A percentile compares a stretch with the other conserved stretches of the same genome.
Evolutionary conservation across 2,797 vertebrate species (phyloP).

Genomic region (Eurystomus glaucurus): DNA sequence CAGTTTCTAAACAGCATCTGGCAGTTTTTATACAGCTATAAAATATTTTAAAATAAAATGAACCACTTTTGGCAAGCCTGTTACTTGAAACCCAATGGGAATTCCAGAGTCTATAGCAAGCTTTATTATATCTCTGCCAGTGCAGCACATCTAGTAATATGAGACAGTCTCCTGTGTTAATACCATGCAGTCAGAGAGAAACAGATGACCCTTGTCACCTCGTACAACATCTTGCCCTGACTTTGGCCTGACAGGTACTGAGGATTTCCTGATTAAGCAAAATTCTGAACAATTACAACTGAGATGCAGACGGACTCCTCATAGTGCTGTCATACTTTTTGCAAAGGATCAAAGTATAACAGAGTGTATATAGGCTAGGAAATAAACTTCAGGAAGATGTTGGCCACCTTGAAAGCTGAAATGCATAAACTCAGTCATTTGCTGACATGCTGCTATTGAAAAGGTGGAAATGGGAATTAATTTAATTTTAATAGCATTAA

Average conservation of each 20-base stretch:
- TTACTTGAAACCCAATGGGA: conserved; percentile 48
- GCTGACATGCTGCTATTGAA: background rate
- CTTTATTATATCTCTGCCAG: conserved; percentile 38
- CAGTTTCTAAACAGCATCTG: conserved; percentile 37
- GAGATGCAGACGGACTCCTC: background rate
- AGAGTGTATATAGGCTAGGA: background rate
- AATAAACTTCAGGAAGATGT: background rate
- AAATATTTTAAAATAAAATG: conserved; percentile 69
- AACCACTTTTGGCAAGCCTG: conserved; percentile 33
- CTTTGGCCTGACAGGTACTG: background rate
- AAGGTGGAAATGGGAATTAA: background rate
- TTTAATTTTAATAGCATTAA: background rate
- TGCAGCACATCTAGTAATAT: background rate
- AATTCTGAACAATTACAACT: conserved; percentile 16
- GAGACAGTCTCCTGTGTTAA: background rate
- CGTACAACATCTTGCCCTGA: background rate
- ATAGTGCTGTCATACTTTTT: background rate
- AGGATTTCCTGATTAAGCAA: conserved; percentile 29
- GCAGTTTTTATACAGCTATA: conserved; percentile 13
- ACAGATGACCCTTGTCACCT: background rate
- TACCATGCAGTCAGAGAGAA: background rate
- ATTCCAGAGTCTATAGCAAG: conserved; percentile 31
- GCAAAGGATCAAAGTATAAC: background rate
- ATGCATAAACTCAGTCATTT: background rate
- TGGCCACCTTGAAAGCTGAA: background rate